Evolutionary conservation across 2,888 invertebrate species (phyloP).

Genomic region (Andrena marginata): DNA sequence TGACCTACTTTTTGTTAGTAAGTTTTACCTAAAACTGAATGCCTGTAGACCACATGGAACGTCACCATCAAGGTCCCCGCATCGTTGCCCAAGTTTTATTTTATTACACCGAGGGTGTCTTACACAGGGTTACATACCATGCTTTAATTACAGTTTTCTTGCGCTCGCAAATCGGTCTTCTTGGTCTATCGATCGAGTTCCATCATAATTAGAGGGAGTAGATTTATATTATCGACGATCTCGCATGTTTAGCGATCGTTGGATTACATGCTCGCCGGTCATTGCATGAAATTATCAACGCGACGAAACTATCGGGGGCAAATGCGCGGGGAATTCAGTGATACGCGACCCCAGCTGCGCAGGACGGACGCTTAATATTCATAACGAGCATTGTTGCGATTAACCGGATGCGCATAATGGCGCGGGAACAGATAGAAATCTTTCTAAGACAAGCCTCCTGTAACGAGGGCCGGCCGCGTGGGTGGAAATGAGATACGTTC

Average conservation of each 20-base stretch:
- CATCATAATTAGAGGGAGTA: slow-evolving; percentile 18
- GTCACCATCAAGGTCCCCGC: too few species aligned
- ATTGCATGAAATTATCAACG: slow-evolving; percentile 37
- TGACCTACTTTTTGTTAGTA: too few species aligned
- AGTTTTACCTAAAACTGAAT: too few species aligned
- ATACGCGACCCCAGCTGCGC: slow-evolving; percentile 22
- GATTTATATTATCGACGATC: slow-evolving; percentile 11
- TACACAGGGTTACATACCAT: too few species aligned
- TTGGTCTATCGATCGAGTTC: slow-evolving; percentile 8
- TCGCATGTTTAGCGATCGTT: slow-evolving; percentile 6
- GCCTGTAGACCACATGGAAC: too few species aligned
- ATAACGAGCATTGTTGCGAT: slow-evolving; percentile 49
- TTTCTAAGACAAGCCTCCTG: slow-evolving; percentile 21
- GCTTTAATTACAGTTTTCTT: neutral
- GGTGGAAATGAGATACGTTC: slow-evolving; percentile 57
- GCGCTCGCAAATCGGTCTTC: neutral
- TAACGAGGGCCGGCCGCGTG: slow-evolving; percentile 45
- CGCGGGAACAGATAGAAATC: slow-evolving; percentile 41
- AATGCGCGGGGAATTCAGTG: slow-evolving; percentile 35
- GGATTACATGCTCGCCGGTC: slow-evolving; percentile 24
- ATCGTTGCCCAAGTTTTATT: too few species aligned
- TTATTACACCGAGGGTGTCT: too few species aligned
- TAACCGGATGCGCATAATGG: slow-evolving; percentile 37
- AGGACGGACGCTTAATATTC: slow-evolving; percentile 27
- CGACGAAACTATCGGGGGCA: slow-evolving; percentile 14